Conservation (phyloP, 2,888 invertebrate genomes). For the Sylvicola cinctus region DNA sequence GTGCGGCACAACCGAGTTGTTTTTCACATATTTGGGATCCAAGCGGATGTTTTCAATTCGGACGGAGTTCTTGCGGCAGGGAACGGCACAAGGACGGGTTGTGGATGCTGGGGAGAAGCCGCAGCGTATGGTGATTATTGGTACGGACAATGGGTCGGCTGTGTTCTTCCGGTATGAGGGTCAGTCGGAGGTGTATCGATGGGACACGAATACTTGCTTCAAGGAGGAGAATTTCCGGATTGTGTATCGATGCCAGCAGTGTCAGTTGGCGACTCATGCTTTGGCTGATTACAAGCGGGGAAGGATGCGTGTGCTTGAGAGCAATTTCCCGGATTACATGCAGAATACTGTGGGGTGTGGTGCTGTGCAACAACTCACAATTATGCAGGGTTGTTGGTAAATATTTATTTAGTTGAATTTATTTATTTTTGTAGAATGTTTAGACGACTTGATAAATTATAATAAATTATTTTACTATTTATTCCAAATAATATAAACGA, state of each 20-base stretch:
- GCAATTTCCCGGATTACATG: slow-evolving; percentile 44
- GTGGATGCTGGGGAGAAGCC: slow-evolving; percentile 35
- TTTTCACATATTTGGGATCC: slow-evolving; percentile 37
- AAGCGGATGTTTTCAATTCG: slow-evolving; percentile 33
- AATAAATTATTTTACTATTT: too few species aligned
- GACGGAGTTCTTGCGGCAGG: slow-evolving; percentile 29
- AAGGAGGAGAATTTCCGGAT: slow-evolving; percentile 31
- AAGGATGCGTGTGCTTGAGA: slow-evolving; percentile 43
- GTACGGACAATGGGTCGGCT: slow-evolving; percentile 35
- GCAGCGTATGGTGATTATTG: slow-evolving; percentile 32
- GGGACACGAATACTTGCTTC: slow-evolving; percentile 38
- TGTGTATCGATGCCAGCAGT: slow-evolving; percentile 35
- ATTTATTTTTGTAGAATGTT: too few species aligned
- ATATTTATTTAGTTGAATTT: not conserved
- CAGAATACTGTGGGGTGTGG: slow-evolving; percentile 35
- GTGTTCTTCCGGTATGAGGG: slow-evolving; percentile 41
- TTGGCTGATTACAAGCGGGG: slow-evolving; percentile 34
- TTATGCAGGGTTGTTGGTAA: slow-evolving; percentile 13
- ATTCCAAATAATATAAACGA: too few species aligned
- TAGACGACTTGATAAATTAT: too few species aligned
- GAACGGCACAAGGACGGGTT: slow-evolving; percentile 27
- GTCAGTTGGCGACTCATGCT: slow-evolving; percentile 36
- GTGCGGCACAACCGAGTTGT: slow-evolving; percentile 28
- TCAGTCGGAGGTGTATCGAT: slow-evolving; percentile 37
- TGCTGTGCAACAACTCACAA: slow-evolving; percentile 32